Base-by-base conservation (phyloP, 2,797 vertebrate species). In the Ciconia nigra region DNA sequence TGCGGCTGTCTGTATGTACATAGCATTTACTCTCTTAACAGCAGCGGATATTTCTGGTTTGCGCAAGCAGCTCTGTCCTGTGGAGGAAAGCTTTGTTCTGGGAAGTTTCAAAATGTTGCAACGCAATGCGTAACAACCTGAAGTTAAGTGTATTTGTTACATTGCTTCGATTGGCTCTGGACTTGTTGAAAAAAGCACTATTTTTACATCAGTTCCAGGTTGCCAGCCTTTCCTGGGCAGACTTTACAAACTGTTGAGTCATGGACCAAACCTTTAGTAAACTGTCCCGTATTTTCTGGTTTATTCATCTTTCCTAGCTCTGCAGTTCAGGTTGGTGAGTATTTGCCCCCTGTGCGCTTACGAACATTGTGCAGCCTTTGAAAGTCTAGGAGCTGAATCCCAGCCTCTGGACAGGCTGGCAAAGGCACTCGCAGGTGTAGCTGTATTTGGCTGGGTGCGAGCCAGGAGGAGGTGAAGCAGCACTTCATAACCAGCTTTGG, bases 201-300 rank as follows among this genome's bases (percentile, higher is more conserved):
- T 95, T 96, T 94, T 97, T 95, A 37, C 28, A 92, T 78, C 46
- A 15, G 13, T 77, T 92, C 85, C 67, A 83, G 63, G 61, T 90
- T 96, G 93, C 59, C 74, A 90, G 67, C 63, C 90, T 90, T 94
- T 94, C 66, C 90, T 79, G 62, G 73, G 70, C 59, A 82, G 54
- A 37, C 47, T 63, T 77, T 41, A 16, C 39, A 78, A 89, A 87
- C 35, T 89, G 67, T 77, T 95, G 88, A 93, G 86, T 95, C 91
- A 92, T 11, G 55, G 52, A 92, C 39, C 57, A 95, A 85, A 31
- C 67, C 83, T 83, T 5, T 39, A 74, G 62, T 79, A 91, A 95
- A 83, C 89, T 70, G 66, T 78, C 76, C 69, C 4, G 0, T 93
- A n/a, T 77, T 83, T 85, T 84, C n/a, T 84, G 51, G 28, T 97